Evolutionary conservation across 2,888 invertebrate species (phyloP).

Genomic region (Agrochola circellaris): DNA sequence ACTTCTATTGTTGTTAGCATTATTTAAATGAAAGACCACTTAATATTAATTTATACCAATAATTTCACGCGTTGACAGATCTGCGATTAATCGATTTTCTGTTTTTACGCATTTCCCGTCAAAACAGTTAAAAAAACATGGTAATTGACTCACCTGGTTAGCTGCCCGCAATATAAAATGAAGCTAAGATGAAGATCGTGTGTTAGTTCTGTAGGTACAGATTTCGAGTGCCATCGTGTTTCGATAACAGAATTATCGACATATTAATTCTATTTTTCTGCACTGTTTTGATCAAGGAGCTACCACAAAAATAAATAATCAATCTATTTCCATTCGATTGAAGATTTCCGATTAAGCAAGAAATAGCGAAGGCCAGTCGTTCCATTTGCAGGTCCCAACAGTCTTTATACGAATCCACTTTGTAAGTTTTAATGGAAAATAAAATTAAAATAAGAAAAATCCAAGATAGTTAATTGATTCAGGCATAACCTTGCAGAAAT

Average conservation of each 20-base stretch:
- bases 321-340: not conserved
- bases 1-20: not conserved
- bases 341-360: not conserved
- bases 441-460: not conserved
- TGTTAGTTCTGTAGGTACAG: not conserved
- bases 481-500: too few relatives aligned
- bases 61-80: constrained; percentile 10
- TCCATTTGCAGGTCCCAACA: not conserved
- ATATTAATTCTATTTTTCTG: too few relatives aligned
- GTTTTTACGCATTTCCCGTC: constrained; percentile 24
- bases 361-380: not conserved
- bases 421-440: not conserved
- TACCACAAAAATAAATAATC: not conserved
- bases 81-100: constrained; percentile 22
- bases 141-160: constrained; percentile 16
- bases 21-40: not conserved
- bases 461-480: not conserved
- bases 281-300: not conserved
- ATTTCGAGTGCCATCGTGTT: not conserved
- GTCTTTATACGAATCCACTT: too few relatives aligned
- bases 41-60: constrained; percentile 36
- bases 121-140: constrained; percentile 20
- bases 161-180: not conserved
- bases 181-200: not conserved
- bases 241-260: not conserved